phyloP scores from a whole-genome alignment of 2,797 vertebrate species.

The Melanotaenia trifasciata region DNA sequence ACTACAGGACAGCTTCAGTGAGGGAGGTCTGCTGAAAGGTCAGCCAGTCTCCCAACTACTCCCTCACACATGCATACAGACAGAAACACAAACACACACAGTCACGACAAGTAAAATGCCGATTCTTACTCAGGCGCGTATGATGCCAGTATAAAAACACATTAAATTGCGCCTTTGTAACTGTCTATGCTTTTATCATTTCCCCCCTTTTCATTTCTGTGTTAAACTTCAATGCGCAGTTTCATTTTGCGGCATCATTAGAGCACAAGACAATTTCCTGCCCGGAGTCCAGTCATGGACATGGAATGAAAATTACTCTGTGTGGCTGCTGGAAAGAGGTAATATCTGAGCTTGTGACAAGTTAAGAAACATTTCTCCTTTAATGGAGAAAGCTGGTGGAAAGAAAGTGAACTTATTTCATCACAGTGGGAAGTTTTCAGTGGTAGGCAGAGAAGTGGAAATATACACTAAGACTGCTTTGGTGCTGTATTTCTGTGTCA shows the following conservation, averaged over 20 bases:
- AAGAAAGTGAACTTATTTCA: conserved; percentile 37
- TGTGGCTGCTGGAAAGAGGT: conserved; percentile 54
- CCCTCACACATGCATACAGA: conserved; percentile 15
- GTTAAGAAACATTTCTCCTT: conserved; percentile 44
- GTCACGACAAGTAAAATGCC: conserved; percentile 11
- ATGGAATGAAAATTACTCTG: conserved; percentile 53
- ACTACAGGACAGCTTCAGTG: conserved; percentile 81
- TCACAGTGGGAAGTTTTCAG: conserved; percentile 22
- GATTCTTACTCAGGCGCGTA: conserved; percentile 19
- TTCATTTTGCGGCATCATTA: conserved; percentile 66
- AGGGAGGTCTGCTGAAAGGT: conserved; percentile 80
- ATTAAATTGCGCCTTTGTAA: conserved; percentile 23
- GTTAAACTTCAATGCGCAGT: conserved; percentile 46
- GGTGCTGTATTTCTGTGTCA: not conserved
- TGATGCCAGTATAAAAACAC: conserved; percentile 14
- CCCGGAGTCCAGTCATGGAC: conserved; percentile 32
- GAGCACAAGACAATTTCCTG: conserved; percentile 66
- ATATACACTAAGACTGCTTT: conserved; percentile 12
- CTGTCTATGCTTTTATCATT: conserved; percentile 43
- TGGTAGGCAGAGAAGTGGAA: conserved; percentile 18
- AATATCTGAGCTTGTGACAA: conserved; percentile 37
- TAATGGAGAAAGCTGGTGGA: conserved; percentile 18
- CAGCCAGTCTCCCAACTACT: conserved; percentile 63
- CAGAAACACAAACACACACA: conserved; percentile 9
- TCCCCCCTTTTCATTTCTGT: conserved; percentile 44